Base-by-base conservation (phyloP, 1,140 invertebrate species). In the Adelges cooleyi region DNA sequence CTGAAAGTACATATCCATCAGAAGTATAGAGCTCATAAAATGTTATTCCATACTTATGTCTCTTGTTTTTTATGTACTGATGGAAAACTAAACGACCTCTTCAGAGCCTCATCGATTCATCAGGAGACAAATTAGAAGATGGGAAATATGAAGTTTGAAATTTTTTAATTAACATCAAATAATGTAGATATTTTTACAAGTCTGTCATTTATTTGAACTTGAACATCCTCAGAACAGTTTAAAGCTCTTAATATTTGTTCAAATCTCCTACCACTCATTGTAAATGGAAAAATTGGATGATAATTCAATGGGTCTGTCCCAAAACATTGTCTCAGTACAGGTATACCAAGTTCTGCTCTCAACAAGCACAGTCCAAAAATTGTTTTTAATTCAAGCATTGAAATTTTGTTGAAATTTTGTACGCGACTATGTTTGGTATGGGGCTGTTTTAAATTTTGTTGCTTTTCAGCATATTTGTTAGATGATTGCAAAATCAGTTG, bases 51-150 rank as follows among this genome's bases (percentile, higher is more conserved):
- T 73, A 73, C 53, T 71, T 72, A 38, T 72, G 71, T n/a, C 52
- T 53, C 69, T 74, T 73, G 50, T 70, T 69, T 62, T 71, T 67
- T 49, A 72, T 72, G 48, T 75, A 71, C 54, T 74, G 72, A 65
- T 67, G 53, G 66, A 74, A 75, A n/a, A 68, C 54, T 33, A 75
- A 66, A 52, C 72, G 65, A 27, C 74, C 72, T 46, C 70, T 62
- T 68, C 71, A 74, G 18, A 73, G 69, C 5, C 71, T 33, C 70
- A 71, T 70, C 1, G 68, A 67, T 46, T 73, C 70, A 66, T 72
- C 69, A 44, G 71, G 17, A 13, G 27, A 68, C 11, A 73, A 44
- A 17, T 72, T 40, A 67, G 67, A 67, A 13, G 56, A 44, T 18
- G 70, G 69, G 18, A 20, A 23, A 27, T 23, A 29, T 13, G 13